Evolutionary conservation across 2,797 vertebrate genomes (phyloP).

Genomic region (Pteronotus mesoamericanus): DNA sequence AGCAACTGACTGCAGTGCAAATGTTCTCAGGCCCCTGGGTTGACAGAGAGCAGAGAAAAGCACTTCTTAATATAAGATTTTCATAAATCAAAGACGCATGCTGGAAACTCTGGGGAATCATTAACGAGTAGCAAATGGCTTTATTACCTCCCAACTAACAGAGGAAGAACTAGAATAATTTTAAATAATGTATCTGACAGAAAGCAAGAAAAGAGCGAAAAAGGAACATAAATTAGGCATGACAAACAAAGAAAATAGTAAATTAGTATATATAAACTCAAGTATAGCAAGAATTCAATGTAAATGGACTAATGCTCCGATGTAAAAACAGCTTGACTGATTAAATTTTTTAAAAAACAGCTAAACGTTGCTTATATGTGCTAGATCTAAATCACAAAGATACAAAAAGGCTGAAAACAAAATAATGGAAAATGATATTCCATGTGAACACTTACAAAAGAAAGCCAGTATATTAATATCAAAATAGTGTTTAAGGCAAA

Average conservation of each 20-base stretch:
- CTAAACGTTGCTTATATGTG: neutral
- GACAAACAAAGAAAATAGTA: neutral
- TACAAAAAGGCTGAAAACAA: neutral
- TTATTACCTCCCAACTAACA: neutral
- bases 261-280: neutral
- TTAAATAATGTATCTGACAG: neutral
- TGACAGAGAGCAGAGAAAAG: neutral
- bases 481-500: neutral
- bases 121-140: neutral
- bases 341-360: conserved; percentile 22
- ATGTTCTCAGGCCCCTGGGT: neutral
- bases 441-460: neutral
- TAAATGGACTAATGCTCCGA: neutral
- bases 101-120: neutral
- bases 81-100: neutral
- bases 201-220: neutral
- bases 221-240: neutral
- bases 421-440: neutral
- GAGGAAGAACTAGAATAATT: neutral
- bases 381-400: neutral
- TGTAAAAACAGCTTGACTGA: neutral
- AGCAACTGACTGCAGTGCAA: neutral
- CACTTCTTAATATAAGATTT: neutral
- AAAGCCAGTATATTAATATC: neutral
- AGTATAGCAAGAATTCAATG: neutral